These are phyloP conservation scores for Elgonia sp. DNA, from an alignment of 2,888 invertebrate genomes.

Conservation along the genomic window DNA sequence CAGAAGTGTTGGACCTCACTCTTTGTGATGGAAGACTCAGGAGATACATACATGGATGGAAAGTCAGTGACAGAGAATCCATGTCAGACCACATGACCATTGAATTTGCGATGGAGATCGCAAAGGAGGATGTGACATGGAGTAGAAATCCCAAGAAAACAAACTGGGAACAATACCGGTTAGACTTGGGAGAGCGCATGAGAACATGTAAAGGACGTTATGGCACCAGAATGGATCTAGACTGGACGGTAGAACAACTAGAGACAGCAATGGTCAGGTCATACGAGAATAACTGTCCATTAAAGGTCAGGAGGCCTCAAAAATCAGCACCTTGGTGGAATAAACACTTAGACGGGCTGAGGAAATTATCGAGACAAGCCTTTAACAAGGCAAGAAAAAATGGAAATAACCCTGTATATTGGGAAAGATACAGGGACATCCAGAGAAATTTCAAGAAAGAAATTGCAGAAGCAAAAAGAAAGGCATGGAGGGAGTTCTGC, in stretches of 20 bases:
- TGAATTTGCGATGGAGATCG: too few relatives aligned
- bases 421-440: neutral
- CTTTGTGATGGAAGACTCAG: neutral
- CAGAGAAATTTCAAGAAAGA: neutral
- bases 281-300: neutral
- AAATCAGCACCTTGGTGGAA: neutral
- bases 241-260: neutral
- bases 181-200: too few relatives aligned
- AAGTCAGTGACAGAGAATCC: neutral
- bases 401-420: neutral
- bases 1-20: neutral
- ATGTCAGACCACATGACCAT: neutral
- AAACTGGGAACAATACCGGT: neutral
- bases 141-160: neutral
- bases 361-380: neutral
- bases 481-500: neutral
- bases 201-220: neutral
- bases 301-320: neutral
- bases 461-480: neutral
- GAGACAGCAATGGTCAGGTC: neutral
- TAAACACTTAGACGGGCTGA: too few relatives aligned
- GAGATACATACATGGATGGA: neutral
- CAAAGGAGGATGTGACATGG: neutral
- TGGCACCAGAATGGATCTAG: neutral
- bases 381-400: neutral